Evolutionary conservation across 2,888 invertebrate species (phyloP), one percentile per base, ranked within the genome.

Genomic region (Trissoscelio sp.): DNA sequence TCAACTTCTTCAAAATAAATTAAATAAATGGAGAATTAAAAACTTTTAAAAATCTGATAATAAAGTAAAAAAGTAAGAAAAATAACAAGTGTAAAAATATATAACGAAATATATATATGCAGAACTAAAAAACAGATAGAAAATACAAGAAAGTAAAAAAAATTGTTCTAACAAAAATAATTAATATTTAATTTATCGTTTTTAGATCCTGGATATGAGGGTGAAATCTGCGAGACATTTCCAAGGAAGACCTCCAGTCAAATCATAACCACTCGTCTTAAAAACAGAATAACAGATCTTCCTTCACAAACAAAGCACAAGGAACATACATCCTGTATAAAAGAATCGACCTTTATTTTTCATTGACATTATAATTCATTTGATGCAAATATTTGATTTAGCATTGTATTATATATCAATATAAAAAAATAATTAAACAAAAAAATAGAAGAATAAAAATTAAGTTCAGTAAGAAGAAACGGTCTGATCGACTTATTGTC

Each of bases 211-310:
- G 2, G 83, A 72, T 42, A 46, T 58, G 73, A 79, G 86, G 60
- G 82, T 85, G 6, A 84, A 84, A 72, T 86, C 86, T 20, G 86
- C 86, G 22, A 83, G 82, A 58, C 84, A 85, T 48, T 85, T 85
- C 20, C 83, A 85, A 72, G 67, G 51, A 37, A 86, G 83, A 12
- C 48, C 46, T 46, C 46, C 60, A 37, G n/a, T n/a, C n/a, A 51
- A 62, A 22, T 7, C 51, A 22, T 58, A 20, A 31, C 7, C 5
- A 6, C 42, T 31, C n/a, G 11, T 53, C 3, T 0, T 48, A 24
- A 28, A 44, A 74, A 28, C 3, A 9, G n/a, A n/a, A n/a, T 18
- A 60, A 58, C 7, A 24, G 58, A 46, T 79, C 60, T 66, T 67
- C 67, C 67, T 62, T 58, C 12, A 7, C 11, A 51, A 57, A 69